These are phyloP conservation scores for Euglossa dilemma DNA, from an alignment of 1,140 invertebrate genomes.

Conservation along the genomic window DNA sequence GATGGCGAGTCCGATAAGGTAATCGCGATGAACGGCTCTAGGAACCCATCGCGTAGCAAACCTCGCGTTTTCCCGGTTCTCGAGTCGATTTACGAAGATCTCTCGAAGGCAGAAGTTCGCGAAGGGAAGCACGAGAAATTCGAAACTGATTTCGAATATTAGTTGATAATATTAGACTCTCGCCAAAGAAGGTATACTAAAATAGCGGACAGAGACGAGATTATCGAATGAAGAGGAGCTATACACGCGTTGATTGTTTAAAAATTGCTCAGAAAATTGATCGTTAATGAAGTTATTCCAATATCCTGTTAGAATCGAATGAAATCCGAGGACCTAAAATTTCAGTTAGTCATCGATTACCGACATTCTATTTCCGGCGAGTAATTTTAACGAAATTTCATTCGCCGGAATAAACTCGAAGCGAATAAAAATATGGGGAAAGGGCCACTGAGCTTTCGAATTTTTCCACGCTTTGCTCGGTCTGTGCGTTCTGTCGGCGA, in stretches of 20 bases:
- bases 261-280: background rate
- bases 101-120: background rate
- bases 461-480: background rate
- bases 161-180: background rate
- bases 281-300: too few species aligned
- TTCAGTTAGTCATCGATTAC: background rate
- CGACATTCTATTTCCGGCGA: background rate
- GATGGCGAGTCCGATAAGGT: background rate
- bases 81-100: background rate
- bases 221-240: background rate
- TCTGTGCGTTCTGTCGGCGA: background rate
- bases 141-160: background rate
- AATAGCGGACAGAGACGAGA: background rate
- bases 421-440: too few species aligned
- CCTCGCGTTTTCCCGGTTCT: background rate
- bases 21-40: conserved; percentile 1
- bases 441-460: background rate
- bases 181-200: background rate
- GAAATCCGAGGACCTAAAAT: background rate
- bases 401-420: too few species aligned
- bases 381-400: background rate
- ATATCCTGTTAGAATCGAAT: too few species aligned
- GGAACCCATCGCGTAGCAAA: background rate
- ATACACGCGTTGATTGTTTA: background rate
- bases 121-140: too few species aligned